A percentile compares a stretch with the other conserved stretches of the same genome.
Conservation (phyloP, 2,888 invertebrate genomes). For the Bhutanitis thaidina region DNA sequence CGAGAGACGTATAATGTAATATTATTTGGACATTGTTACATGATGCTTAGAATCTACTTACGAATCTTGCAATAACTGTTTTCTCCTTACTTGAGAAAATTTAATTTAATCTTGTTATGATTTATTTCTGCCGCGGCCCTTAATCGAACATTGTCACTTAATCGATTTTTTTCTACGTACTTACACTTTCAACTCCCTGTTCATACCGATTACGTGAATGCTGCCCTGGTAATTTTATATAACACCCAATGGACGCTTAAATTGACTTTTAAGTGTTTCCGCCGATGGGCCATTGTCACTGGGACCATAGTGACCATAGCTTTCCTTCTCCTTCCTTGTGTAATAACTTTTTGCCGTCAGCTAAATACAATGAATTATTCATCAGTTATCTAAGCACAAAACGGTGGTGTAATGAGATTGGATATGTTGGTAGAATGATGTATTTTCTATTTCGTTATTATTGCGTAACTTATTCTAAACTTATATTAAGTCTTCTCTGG, state of each 20-base stretch:
- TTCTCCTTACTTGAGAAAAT: no score
- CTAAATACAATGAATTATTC: neutral
- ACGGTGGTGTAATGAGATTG: no score
- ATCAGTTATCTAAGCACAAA: neutral
- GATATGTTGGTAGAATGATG: neutral
- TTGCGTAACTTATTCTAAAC: no score
- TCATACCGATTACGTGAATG: neutral
- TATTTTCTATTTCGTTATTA: no score
- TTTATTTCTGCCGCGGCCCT: neutral
- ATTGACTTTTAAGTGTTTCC: slow-evolving; percentile 14
- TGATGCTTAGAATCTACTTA: no score
- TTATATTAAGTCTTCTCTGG: no score
- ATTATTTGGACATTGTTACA: no score
- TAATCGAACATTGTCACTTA: neutral
- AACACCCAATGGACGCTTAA: neutral
- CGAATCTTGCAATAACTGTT: no score
- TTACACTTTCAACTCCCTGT: neutral
- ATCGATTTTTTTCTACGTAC: neutral
- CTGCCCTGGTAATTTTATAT: no score
- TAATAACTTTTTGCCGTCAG: neutral
- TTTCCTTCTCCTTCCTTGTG: neutral
- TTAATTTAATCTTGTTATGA: no score
- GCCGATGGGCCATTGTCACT: neutral
- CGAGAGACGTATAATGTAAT: no score
- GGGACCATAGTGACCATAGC: neutral